Percentiles rank a stretch among this genome's conserved stretches.
Evolutionary conservation across 2,113 vertebrate species (phyloP).

Genomic region (Ciconia stormi): DNA sequence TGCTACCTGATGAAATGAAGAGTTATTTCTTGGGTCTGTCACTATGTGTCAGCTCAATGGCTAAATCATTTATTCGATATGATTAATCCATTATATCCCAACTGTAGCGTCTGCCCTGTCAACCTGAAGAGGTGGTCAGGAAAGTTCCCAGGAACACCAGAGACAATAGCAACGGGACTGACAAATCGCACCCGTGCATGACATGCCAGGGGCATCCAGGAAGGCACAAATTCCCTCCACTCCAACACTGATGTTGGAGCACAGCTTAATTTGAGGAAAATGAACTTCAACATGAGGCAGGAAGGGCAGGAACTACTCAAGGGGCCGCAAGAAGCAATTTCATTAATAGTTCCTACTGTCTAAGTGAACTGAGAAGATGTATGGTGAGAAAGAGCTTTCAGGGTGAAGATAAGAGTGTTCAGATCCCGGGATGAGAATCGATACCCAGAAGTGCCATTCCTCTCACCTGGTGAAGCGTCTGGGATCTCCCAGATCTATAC

Average conservation of each 20-base stretch:
- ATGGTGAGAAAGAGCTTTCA: background rate
- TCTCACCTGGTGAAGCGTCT: background rate
- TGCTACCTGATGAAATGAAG: conserved; percentile 13
- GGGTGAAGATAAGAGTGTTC: background rate
- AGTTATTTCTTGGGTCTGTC: conserved; percentile 32
- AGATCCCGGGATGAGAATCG: background rate
- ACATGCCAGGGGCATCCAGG: background rate
- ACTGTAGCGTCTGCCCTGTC: background rate
- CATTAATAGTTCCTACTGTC: background rate
- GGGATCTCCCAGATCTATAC: background rate
- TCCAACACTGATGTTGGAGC: background rate
- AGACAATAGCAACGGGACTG: background rate
- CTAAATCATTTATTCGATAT: conserved; percentile 23
- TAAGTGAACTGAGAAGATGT: background rate
- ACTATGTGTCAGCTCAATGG: background rate
- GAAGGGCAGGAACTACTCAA: background rate
- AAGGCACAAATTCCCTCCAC: background rate
- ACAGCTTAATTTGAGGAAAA: background rate
- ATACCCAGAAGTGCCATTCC: background rate
- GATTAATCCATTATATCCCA: conserved; percentile 25
- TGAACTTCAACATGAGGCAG: background rate
- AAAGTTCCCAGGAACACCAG: background rate
- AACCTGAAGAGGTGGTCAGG: background rate
- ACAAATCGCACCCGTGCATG: rapidly evolving
- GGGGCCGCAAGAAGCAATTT: background rate